Evolutionary conservation across 2,113 vertebrate species (phyloP).

Genomic region (Delphinapterus leucas): DNA sequence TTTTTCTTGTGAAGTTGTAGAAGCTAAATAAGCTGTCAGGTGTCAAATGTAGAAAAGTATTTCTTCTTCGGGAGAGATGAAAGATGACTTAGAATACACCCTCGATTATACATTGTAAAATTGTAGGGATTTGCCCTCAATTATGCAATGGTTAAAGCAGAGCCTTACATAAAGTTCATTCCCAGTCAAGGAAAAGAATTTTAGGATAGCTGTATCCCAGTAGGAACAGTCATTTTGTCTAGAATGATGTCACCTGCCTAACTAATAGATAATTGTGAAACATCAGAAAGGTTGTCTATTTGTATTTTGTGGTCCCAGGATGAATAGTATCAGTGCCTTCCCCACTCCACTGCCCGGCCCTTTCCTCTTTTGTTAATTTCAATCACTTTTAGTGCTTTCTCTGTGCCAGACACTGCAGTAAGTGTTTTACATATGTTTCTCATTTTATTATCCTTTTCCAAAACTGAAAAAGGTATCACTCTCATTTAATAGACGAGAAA

Average conservation of each 20-base stretch:
- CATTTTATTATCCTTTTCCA: not conserved
- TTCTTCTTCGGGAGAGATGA: constrained; percentile 10
- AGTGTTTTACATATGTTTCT: not conserved
- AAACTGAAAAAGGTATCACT: not conserved
- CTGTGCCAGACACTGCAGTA: not conserved
- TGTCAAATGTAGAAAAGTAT: constrained; percentile 35
- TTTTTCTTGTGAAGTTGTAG: constrained; percentile 20
- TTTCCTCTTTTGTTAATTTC: not conserved
- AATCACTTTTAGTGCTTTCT: not conserved
- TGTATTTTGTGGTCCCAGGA: not conserved
- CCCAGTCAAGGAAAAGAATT: not conserved
- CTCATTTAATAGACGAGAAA: not conserved
- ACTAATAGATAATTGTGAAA: not conserved
- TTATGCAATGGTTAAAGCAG: not conserved
- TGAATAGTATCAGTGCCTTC: not conserved
- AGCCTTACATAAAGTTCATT: not conserved
- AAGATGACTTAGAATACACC: constrained; percentile 57
- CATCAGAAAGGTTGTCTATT: not conserved
- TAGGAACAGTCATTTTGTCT: not conserved
- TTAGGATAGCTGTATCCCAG: not conserved
- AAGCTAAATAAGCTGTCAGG: constrained; percentile 55
- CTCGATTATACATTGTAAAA: constrained; percentile 25
- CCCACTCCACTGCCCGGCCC: accelerated
- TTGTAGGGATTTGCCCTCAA: not conserved
- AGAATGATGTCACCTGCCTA: not conserved